Conservation (phyloP, 2,113 vertebrate genomes). For the Labrus mixtus region DNA sequence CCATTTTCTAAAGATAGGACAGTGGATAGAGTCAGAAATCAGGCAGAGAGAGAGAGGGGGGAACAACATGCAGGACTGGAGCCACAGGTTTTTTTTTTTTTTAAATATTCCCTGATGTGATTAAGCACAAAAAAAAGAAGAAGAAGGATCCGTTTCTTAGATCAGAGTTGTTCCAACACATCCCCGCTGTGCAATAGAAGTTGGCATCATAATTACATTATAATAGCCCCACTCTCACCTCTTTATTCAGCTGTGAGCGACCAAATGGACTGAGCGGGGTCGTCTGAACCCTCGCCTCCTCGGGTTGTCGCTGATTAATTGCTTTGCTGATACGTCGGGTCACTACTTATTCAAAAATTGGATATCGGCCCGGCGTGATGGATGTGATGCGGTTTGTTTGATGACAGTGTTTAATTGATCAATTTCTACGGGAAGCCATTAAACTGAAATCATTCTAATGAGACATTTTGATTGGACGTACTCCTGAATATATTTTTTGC, state of each 20-base stretch:
- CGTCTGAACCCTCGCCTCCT: constrained; percentile 39
- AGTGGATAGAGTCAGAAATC: too few relatives aligned
- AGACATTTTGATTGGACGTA: constrained; percentile 71
- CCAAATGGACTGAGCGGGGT: constrained; percentile 42
- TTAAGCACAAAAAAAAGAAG: too few relatives aligned
- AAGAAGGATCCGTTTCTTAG: too few relatives aligned
- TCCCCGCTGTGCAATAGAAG: constrained; percentile 11
- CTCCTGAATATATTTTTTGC: constrained; percentile 56
- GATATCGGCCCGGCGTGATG: constrained; percentile 57
- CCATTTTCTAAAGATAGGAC: too few relatives aligned
- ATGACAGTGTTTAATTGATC: constrained; percentile 74
- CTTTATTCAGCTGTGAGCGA: constrained; percentile 42
- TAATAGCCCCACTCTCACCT: constrained; percentile 41
- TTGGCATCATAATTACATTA: constrained; percentile 59
- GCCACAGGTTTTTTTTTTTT: too few relatives aligned
- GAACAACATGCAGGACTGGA: too few relatives aligned
- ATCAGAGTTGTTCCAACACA: neutral
- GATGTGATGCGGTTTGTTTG: constrained; percentile 65
- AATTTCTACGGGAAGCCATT: constrained; percentile 66
- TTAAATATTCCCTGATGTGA: too few relatives aligned
- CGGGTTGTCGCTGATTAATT: constrained; percentile 65
- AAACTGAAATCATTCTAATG: constrained; percentile 72
- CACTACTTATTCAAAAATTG: constrained; percentile 58
- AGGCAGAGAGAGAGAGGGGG: too few relatives aligned
- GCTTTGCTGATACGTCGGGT: constrained; percentile 47